Evolutionary conservation across 2,888 invertebrate species (phyloP).

Genomic region (Brenthis ino): DNA sequence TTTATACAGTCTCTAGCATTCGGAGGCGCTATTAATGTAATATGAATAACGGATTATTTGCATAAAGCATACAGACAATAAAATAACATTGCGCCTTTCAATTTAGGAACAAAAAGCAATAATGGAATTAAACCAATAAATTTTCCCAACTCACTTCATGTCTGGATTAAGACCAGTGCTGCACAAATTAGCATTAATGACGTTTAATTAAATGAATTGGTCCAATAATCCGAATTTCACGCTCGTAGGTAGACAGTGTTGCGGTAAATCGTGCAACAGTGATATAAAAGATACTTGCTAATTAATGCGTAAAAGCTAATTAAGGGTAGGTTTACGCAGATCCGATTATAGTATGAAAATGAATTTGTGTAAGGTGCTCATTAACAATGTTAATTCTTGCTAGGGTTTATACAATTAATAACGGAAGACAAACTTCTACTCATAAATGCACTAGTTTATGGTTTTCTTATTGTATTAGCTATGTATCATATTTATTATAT

Average conservation of each 20-base stretch:
- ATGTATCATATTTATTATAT: too few relatives aligned
- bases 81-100: not conserved
- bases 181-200: constrained; percentile 19
- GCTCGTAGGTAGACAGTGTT: constrained; percentile 4
- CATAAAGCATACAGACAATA: not conserved
- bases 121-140: constrained; percentile 13
- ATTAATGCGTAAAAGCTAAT: constrained; percentile 19
- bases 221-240: constrained; percentile 18
- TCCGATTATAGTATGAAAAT: not conserved
- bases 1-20: too few relatives aligned
- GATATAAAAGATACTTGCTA: constrained; percentile 20
- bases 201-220: constrained; percentile 24
- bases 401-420: constrained; percentile 29
- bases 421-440: too few relatives aligned
- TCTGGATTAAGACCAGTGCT: constrained; percentile 16
- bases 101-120: not conserved
- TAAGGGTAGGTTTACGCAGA: constrained; percentile 19
- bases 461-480: too few relatives aligned
- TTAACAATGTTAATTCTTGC: constrained; percentile 9
- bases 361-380: constrained; percentile 8
- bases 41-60: not conserved
- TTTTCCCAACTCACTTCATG: constrained; percentile 9
- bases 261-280: constrained; percentile 17
- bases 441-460: too few relatives aligned
- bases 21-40: too few relatives aligned